These are phyloP conservation scores for Epistrophe eligans DNA, from an alignment of 2,888 invertebrate genomes.

Conservation along the genomic window DNA sequence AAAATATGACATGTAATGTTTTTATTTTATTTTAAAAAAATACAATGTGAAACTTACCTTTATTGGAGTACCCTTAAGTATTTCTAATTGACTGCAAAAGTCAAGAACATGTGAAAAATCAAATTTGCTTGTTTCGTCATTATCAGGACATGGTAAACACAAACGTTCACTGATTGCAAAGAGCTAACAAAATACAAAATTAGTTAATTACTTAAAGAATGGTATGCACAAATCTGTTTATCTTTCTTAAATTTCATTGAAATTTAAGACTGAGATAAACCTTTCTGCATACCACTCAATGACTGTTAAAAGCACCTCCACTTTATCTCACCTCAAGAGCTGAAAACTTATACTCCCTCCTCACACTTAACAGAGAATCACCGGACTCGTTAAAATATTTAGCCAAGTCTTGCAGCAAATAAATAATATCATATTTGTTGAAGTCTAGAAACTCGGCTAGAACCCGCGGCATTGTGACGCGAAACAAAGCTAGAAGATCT, in stretches of 20 bases:
- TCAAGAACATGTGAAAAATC: conserved; percentile 97
- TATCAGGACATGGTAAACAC: conserved; percentile 92
- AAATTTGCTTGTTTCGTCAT: conserved; percentile 90
- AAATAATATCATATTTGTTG: conserved; percentile 95
- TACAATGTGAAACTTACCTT: conserved; percentile 77
- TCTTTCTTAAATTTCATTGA: too few relatives aligned
- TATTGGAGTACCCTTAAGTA: conserved; percentile 82
- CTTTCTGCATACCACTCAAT: too few relatives aligned
- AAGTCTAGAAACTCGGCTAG: conserved; percentile 94
- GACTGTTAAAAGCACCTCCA: not conserved
- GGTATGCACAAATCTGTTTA: too few relatives aligned
- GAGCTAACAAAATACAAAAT: conserved; percentile 86
- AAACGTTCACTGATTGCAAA: conserved; percentile 95
- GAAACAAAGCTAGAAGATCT: conserved; percentile 90
- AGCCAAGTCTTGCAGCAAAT: conserved; percentile 91
- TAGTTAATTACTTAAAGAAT: not conserved
- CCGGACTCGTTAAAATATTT: conserved; percentile 91
- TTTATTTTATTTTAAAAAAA: too few relatives aligned
- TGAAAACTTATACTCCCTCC: conserved; percentile 88
- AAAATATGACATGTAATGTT: too few relatives aligned
- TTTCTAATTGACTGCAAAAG: conserved; percentile 91
- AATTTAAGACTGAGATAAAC: too few relatives aligned
- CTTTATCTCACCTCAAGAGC: conserved; percentile 88
- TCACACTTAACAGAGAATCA: conserved; percentile 87
- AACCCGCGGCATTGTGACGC: conserved; percentile 91